These are phyloP conservation scores for Myripristis jacobus DNA, from an alignment of 2,797 vertebrate species.

Conservation along the genomic window DNA sequence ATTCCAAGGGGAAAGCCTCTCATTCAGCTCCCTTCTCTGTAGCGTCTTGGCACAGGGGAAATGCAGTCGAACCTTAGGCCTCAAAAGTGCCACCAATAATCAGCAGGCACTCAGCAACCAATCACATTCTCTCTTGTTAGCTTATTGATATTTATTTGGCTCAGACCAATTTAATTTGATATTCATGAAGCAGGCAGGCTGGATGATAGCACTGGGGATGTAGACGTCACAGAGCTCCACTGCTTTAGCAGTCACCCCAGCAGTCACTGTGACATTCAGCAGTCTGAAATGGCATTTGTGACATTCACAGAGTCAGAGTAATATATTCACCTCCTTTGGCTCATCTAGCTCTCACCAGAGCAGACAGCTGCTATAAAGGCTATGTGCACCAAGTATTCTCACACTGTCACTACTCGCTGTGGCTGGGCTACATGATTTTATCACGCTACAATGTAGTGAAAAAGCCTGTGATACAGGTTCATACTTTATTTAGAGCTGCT, in stretches of 20 bases:
- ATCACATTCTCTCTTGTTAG: slow-evolving; percentile 3
- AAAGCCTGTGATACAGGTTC: slow-evolving; percentile 31
- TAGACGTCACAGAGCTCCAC: slow-evolving; percentile 53
- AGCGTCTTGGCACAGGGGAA: neutral
- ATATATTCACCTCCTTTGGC: slow-evolving; percentile 73
- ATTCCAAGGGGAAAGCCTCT: slow-evolving; percentile 21
- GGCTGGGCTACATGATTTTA: slow-evolving; percentile 55
- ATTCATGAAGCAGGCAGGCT: slow-evolving; percentile 33
- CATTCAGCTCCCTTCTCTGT: neutral
- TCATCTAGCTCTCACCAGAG: slow-evolving; percentile 66
- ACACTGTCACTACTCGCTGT: slow-evolving; percentile 63
- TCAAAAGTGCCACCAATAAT: slow-evolving; percentile 27
- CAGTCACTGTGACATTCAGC: slow-evolving; percentile 74
- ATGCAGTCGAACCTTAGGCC: neutral
- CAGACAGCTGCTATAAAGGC: slow-evolving; percentile 67
- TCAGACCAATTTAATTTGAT: slow-evolving; percentile 43
- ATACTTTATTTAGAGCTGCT: slow-evolving; percentile 56
- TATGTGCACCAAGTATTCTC: slow-evolving; percentile 56
- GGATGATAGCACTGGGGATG: slow-evolving; percentile 55
- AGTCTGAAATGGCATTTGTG: slow-evolving; percentile 73
- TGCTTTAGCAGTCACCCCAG: slow-evolving; percentile 63
- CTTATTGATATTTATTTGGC: slow-evolving; percentile 47
- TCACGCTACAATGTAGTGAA: slow-evolving; percentile 50
- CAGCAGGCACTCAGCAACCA: slow-evolving; percentile 3
- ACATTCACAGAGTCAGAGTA: slow-evolving; percentile 74